phyloP scores from a whole-genome alignment of 1,140 invertebrate genomes.

The Colletes gigas region DNA sequence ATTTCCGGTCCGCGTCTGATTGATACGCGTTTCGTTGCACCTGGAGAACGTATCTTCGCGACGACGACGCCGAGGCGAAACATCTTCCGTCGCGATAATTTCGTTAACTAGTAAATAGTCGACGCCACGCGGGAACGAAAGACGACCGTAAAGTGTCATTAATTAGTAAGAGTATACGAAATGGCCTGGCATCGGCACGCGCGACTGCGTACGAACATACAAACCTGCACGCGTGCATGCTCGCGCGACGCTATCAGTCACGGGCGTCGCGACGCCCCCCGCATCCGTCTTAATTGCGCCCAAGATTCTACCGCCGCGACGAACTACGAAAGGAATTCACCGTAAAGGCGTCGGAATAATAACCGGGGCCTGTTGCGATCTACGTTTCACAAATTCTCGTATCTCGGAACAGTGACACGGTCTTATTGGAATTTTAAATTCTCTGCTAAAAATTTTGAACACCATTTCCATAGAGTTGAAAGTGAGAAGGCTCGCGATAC shows the following conservation, averaged over 20 bases:
- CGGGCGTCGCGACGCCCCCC: conserved; percentile 9
- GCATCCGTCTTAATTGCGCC: conserved; percentile 24
- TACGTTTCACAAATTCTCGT: too few relatives aligned
- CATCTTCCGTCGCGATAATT: not conserved
- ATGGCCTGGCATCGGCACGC: conserved; percentile 33
- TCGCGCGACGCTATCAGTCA: conserved; percentile 45
- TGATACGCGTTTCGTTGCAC: too few relatives aligned
- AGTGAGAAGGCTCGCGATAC: too few relatives aligned
- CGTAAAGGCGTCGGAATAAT: too few relatives aligned
- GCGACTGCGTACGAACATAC: conserved; percentile 18
- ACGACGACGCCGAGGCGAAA: too few relatives aligned
- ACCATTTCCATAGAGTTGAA: too few relatives aligned
- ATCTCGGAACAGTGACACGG: too few relatives aligned
- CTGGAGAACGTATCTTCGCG: too few relatives aligned
- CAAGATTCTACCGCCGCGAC: conserved; percentile 21
- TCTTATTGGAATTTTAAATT: too few relatives aligned
- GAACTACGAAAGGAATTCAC: not conserved
- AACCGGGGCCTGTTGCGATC: too few relatives aligned
- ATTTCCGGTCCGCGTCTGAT: too few relatives aligned
- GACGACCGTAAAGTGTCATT: not conserved
- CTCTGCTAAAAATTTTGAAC: too few relatives aligned
- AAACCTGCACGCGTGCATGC: not conserved
- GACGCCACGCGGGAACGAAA: not conserved
- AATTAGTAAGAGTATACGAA: conserved; percentile 22
- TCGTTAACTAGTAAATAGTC: not conserved